phyloP scores from a whole-genome alignment of 2,888 invertebrate genomes.

The Hylaea fasciaria region DNA sequence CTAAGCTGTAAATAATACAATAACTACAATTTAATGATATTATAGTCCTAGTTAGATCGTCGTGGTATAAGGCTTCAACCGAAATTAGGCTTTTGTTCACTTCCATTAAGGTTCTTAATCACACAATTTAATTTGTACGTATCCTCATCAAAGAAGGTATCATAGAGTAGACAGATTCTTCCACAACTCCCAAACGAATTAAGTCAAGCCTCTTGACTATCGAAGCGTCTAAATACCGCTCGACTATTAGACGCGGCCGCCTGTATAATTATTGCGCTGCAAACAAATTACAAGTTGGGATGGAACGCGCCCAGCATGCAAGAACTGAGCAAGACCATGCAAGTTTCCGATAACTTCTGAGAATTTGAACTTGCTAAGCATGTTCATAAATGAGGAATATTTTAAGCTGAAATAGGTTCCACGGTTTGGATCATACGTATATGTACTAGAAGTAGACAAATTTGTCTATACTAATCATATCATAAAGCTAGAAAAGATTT shows the following conservation, averaged over 20 bases:
- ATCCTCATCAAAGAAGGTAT: no score
- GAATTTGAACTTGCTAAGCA: not conserved
- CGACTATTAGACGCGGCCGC: slow-evolving; percentile 66
- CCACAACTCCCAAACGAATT: not conserved
- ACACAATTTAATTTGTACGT: no score
- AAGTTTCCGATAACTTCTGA: slow-evolving; percentile 17
- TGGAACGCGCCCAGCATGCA: slow-evolving; percentile 20
- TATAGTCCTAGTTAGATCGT: no score
- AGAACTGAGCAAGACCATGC: slow-evolving; percentile 2
- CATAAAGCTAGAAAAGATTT: no score
- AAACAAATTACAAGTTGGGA: slow-evolving; percentile 78
- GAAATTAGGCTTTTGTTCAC: not conserved
- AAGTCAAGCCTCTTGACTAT: slow-evolving; percentile 15
- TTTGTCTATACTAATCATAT: no score
- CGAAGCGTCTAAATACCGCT: slow-evolving; percentile 46
- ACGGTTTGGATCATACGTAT: no score
- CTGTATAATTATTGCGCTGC: slow-evolving; percentile 75
- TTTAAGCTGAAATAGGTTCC: not conserved
- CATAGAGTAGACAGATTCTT: not conserved
- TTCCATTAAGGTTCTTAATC: no score
- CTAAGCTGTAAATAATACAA: no score
- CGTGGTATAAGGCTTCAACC: no score
- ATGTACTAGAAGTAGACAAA: no score
- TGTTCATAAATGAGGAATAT: not conserved
- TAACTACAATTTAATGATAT: no score